phyloP scores from a whole-genome alignment of 1,140 invertebrate genomes.

The Drosophila quadrilineata region DNA sequence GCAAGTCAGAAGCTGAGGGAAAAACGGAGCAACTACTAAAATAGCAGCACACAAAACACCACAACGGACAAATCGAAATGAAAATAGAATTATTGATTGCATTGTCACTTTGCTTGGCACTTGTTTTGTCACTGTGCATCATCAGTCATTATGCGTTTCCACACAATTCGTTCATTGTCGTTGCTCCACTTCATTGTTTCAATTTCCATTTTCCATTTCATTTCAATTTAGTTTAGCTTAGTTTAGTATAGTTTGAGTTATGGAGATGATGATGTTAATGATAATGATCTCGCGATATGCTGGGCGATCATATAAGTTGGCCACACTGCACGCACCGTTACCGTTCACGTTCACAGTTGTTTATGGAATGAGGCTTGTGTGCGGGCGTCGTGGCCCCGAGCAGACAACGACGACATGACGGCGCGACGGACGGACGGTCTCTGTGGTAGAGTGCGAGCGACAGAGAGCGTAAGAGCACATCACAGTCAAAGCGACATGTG shows the following conservation, averaged over 20 bases:
- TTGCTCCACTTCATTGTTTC: not conserved
- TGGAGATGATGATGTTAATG: not conserved
- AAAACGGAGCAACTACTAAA: slow-evolving; percentile 29
- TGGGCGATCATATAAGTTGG: slow-evolving; percentile 5
- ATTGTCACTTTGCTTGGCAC: slow-evolving; percentile 5
- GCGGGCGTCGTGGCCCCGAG: slow-evolving; percentile 39
- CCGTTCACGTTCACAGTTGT: slow-evolving; percentile 75
- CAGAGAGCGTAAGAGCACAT: slow-evolving; percentile 2
- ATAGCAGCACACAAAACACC: too few species aligned
- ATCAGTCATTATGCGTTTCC: too few species aligned
- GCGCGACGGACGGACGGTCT: not conserved
- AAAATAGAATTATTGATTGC: slow-evolving; percentile 24
- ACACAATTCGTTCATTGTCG: not conserved
- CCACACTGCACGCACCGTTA: slow-evolving; percentile 58
- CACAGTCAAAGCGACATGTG: not conserved
- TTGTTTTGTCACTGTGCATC: slow-evolving; percentile 25
- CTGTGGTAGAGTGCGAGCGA: not conserved
- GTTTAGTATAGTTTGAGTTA: not conserved
- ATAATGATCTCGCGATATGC: not conserved
- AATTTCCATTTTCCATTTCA: slow-evolving; percentile 7
- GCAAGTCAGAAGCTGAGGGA: not conserved
- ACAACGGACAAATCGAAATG: slow-evolving; percentile 30
- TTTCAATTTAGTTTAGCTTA: not conserved
- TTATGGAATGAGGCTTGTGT: slow-evolving; percentile 60
- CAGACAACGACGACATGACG: not conserved